Conservation (phyloP, 2,797 vertebrate species). For the Girardinus metallicus region DNA sequence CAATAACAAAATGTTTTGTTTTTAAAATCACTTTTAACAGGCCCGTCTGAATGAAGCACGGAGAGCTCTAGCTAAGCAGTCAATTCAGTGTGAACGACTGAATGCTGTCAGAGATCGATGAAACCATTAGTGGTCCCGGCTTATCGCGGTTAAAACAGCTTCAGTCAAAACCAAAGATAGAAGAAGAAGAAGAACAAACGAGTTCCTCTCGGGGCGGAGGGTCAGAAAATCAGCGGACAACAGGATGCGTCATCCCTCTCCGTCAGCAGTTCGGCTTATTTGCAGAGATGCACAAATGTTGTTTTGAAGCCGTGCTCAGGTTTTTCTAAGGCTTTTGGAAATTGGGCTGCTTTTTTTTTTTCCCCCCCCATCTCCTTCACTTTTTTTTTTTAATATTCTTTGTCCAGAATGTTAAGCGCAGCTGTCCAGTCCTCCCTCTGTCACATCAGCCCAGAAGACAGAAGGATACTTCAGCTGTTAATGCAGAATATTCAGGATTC, state of each 20-base stretch:
- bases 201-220: neutral
- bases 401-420: neutral
- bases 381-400: slow-evolving; percentile 1
- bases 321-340: neutral
- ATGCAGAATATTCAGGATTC: slow-evolving; percentile 18
- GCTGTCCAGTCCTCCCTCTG: neutral
- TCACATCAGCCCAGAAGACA: neutral
- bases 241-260: neutral
- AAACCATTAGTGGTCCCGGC: neutral
- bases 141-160: neutral
- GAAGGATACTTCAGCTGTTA: slow-evolving; percentile 10
- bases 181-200: neutral
- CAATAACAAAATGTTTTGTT: neutral
- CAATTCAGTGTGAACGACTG: neutral
- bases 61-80: neutral
- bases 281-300: neutral
- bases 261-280: neutral
- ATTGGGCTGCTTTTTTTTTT: neutral
- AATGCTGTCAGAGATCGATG: slow-evolving; percentile 4
- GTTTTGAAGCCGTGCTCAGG: neutral
- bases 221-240: neutral
- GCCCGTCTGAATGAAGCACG: neutral
- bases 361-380: neutral
- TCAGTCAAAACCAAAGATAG: slow-evolving; percentile 9
- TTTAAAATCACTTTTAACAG: neutral